Percentiles rank a stretch among this genome's conserved stretches.
Evolutionary conservation across 2,888 invertebrate species (phyloP).

Genomic region (Ormyrus thymus): DNA sequence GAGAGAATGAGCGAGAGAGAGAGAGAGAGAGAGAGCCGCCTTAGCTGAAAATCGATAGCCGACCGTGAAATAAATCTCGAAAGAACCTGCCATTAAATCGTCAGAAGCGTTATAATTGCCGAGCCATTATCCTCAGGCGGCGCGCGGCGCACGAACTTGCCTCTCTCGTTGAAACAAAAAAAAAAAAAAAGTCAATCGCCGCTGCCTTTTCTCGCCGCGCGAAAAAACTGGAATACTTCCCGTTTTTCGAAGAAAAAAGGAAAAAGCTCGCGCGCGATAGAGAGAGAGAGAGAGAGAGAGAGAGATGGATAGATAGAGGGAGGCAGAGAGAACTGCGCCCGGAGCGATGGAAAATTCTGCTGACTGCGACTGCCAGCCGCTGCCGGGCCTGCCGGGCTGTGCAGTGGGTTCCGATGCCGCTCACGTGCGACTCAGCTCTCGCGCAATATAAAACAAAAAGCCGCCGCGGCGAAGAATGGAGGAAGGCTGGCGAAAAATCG

Average conservation of each 20-base stretch:
- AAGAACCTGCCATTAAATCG: constrained; percentile 38
- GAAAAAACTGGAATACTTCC: constrained; percentile 12
- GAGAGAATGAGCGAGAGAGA: too few relatives aligned
- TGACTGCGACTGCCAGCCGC: constrained; percentile 39
- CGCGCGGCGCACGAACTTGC: background rate
- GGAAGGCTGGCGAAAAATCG: constrained; percentile 50
- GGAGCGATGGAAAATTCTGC: constrained; percentile 54
- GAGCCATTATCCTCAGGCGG: constrained; percentile 38
- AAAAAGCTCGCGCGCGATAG: background rate
- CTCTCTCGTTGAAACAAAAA: background rate
- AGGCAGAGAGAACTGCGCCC: background rate
- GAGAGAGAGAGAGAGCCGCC: too few relatives aligned
- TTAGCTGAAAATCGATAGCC: constrained; percentile 40
- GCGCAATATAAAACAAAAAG: constrained; percentile 50
- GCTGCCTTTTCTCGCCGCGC: too few relatives aligned
- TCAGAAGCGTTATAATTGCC: constrained; percentile 48
- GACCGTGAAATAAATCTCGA: constrained; percentile 43
- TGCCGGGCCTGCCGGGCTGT: background rate
- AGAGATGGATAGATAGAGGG: background rate
- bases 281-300: background rate
- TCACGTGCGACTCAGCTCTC: constrained; percentile 52
- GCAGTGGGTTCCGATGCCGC: constrained; percentile 44
- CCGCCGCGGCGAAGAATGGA: constrained; percentile 7
- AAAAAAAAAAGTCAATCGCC: constrained; percentile 37
- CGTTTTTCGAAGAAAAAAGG: constrained; percentile 13